phyloP scores from a whole-genome alignment of 2,888 invertebrate genomes.

The Cordilura impudica region DNA sequence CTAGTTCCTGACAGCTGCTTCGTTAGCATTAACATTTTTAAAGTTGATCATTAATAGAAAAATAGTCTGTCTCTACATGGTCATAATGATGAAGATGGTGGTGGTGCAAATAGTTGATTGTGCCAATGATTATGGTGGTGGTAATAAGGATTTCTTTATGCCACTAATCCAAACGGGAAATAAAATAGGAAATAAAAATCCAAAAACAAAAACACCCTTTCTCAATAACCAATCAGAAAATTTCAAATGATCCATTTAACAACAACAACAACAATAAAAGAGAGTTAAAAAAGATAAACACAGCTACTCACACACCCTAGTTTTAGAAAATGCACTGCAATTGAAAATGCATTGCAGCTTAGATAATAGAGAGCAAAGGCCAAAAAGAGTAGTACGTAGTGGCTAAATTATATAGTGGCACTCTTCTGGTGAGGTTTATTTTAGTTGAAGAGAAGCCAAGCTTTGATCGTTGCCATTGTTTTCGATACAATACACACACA shows the following conservation, averaged over 20 bases:
- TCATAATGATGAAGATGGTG: slow-evolving; percentile 65
- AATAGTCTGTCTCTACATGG: slow-evolving; percentile 48
- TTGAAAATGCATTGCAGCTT: not conserved
- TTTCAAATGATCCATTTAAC: slow-evolving; percentile 32
- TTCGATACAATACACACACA: slow-evolving; percentile 30
- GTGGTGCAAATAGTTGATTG: slow-evolving; percentile 13
- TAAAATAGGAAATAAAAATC: slow-evolving; percentile 45
- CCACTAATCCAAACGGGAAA: slow-evolving; percentile 29
- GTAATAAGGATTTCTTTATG: not conserved
- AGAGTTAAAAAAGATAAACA: not conserved
- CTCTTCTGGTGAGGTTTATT: slow-evolving; percentile 43
- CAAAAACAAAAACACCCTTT: slow-evolving; percentile 49
- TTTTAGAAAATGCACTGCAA: not conserved
- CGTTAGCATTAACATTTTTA: slow-evolving; percentile 53
- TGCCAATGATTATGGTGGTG: not conserved
- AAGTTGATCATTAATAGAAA: slow-evolving; percentile 69
- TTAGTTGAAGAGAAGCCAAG: slow-evolving; percentile 27
- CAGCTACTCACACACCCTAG: slow-evolving; percentile 11
- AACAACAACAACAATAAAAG: not conserved
- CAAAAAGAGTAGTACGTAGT: slow-evolving; percentile 12
- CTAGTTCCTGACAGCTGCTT: slow-evolving; percentile 63
- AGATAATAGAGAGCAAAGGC: not conserved
- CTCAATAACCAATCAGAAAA: slow-evolving; percentile 48
- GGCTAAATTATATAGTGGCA: not conserved
- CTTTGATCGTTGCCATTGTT: slow-evolving; percentile 76